Percentiles rank a stretch among this genome's conserved stretches.
Evolutionary conservation across 2,797 vertebrate genomes (phyloP).

Genomic region (Garrulus glandarius): DNA sequence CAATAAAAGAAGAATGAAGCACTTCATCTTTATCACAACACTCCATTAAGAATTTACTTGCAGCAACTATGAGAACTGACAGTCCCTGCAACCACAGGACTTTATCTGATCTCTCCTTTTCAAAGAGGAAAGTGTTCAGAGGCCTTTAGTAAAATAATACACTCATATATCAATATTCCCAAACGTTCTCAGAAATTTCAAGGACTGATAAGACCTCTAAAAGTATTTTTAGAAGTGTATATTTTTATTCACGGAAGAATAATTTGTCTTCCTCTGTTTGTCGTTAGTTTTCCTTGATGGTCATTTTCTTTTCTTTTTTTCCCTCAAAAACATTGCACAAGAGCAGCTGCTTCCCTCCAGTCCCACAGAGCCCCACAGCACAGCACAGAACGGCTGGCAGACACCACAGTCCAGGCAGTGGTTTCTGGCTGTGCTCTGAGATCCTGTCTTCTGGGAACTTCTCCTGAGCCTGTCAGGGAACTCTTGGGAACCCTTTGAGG

Average conservation of each 20-base stretch:
- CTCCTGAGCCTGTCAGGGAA: neutral
- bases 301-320: neutral
- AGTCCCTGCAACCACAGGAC: neutral
- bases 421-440: neutral
- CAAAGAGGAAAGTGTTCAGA: neutral
- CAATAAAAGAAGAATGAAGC: neutral
- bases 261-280: constrained; percentile 1
- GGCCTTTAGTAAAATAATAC: neutral
- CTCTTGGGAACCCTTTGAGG: neutral
- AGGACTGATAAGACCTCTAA: neutral
- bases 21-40: neutral
- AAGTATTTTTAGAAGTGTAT: constrained; percentile 35
- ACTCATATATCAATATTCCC: neutral
- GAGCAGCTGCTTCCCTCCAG: neutral
- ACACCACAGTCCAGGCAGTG: neutral
- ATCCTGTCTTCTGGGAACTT: constrained; percentile 5
- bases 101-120: constrained; percentile 1
- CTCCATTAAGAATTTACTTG: neutral
- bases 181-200: constrained; percentile 19
- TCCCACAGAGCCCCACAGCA: neutral
- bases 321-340: neutral
- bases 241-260: neutral
- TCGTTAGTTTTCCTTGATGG: neutral
- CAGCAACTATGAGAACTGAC: neutral
- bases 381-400: neutral